A percentile compares a stretch with the other conserved stretches of the same genome.
Evolutionary conservation across 1,140 invertebrate genomes (phyloP).

Genomic region (Cydia fagiglandana): DNA sequence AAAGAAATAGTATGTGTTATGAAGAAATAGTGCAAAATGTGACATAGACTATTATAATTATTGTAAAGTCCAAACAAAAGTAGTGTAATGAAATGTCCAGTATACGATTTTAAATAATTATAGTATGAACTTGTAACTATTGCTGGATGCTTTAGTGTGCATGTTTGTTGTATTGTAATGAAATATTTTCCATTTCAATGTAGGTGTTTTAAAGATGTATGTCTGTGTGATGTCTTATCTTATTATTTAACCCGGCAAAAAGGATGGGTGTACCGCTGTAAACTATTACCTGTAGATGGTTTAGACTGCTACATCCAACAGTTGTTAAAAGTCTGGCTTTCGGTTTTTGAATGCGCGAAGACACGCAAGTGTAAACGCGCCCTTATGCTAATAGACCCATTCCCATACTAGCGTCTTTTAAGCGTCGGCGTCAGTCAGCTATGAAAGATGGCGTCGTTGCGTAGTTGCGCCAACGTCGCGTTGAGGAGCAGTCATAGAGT

Average conservation of each 20-base stretch:
- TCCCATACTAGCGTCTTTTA: no score
- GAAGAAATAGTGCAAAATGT: slow-evolving; percentile 30
- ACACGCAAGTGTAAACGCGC: no score
- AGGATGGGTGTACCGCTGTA: background rate
- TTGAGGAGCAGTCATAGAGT: no score
- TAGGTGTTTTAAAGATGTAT: slow-evolving; percentile 31
- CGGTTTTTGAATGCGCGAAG: no score
- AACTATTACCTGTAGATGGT: background rate
- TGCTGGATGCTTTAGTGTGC: slow-evolving; percentile 29
- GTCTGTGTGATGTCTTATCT: background rate
- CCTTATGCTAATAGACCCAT: no score
- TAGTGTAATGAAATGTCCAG: slow-evolving; percentile 19
- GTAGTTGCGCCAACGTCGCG: no score
- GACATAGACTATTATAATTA: slow-evolving; percentile 28
- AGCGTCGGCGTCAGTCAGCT: no score
- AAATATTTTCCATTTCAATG: slow-evolving; percentile 17
- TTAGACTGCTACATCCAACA: background rate
- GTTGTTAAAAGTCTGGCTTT: no score
- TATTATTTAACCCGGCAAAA: background rate
- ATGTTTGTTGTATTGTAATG: slow-evolving; percentile 30
- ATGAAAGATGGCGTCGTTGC: no score
- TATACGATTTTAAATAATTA: slow-evolving; percentile 31
- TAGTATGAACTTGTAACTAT: slow-evolving; percentile 19
- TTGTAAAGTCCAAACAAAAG: slow-evolving; percentile 22
- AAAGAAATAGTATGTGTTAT: slow-evolving; percentile 22